These are phyloP conservation scores for Scrobipalpa costella DNA, from an alignment of 2,888 invertebrate species.

Conservation along the genomic window DNA sequence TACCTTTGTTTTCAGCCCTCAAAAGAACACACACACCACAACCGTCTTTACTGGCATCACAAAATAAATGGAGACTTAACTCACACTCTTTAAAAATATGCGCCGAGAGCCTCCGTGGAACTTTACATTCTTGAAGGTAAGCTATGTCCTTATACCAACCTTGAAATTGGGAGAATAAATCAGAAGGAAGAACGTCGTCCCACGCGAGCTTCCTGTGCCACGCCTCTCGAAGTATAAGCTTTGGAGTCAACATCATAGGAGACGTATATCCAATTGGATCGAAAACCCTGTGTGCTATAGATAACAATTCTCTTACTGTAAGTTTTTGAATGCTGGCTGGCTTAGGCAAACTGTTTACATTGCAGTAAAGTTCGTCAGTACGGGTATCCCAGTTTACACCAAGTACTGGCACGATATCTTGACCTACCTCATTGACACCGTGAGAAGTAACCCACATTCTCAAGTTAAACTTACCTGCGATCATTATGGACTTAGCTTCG, in stretches of 20 bases:
- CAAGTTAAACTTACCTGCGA: conserved; percentile 25
- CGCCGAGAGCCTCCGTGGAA: conserved; percentile 22
- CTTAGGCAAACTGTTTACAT: not conserved
- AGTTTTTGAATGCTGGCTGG: not conserved
- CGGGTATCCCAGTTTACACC: conserved; percentile 26
- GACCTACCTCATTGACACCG: conserved; percentile 2
- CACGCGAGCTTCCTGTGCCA: conserved; percentile 23
- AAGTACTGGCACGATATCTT: too few relatives aligned
- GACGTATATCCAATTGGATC: conserved; percentile 26
- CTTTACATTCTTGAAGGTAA: conserved; percentile 18
- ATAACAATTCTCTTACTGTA: conserved; percentile 23
- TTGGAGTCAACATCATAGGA: conserved; percentile 25
- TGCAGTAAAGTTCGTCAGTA: conserved; percentile 19
- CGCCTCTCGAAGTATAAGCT: conserved; percentile 23
- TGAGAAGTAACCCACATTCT: conserved; percentile 28
- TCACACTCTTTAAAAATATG: not conserved
- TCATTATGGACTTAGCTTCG: conserved; percentile 23
- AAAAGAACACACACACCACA: conserved; percentile 25
- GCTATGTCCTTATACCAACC: conserved; percentile 20
- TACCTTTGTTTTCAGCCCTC: conserved; percentile 15
- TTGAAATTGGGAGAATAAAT: conserved; percentile 4
- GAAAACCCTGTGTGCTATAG: conserved; percentile 27
- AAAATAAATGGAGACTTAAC: conserved; percentile 27
- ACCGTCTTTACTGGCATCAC: conserved; percentile 26
- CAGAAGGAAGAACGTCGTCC: conserved; percentile 25